Conservation (phyloP, 2,113 vertebrate species). For the Kobus ellipsiprymnus region DNA sequence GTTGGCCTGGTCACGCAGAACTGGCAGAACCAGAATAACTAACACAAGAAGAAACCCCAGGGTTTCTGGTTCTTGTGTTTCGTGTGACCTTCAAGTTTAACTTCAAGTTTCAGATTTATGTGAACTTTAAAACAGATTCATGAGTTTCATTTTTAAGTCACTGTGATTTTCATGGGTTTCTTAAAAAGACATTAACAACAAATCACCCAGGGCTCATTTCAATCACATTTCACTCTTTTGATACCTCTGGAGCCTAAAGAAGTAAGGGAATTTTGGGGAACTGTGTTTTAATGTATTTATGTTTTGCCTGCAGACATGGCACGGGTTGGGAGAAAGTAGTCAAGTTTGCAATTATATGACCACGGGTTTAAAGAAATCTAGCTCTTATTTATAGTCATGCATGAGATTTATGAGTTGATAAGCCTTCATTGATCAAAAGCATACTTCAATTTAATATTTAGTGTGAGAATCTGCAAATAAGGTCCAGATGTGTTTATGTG, state of each 20-base stretch:
- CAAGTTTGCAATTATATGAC: background rate
- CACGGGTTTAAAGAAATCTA: background rate
- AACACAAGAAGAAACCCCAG: background rate
- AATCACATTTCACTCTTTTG: background rate
- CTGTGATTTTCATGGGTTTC: slow-evolving; percentile 47
- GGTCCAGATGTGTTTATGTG: background rate
- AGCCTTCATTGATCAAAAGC: slow-evolving; percentile 4
- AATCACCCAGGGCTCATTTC: slow-evolving; percentile 26
- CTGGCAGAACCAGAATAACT: slow-evolving; percentile 20
- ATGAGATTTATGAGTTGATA: background rate
- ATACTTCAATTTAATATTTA: slow-evolving; percentile 34
- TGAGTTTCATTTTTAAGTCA: slow-evolving; percentile 57
- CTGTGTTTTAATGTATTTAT: background rate
- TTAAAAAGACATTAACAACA: slow-evolving; percentile 36
- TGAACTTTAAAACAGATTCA: slow-evolving; percentile 48
- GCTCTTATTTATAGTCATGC: background rate
- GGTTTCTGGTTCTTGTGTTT: slow-evolving; percentile 33
- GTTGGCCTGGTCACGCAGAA: background rate
- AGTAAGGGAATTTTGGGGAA: background rate
- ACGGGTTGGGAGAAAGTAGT: background rate
- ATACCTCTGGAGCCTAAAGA: background rate
- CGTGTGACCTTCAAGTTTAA: slow-evolving; percentile 51
- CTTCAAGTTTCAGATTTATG: slow-evolving; percentile 52
- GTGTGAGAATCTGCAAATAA: slow-evolving; percentile 39
- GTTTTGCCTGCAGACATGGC: background rate